phyloP scores from a whole-genome alignment of 2,113 vertebrate genomes.

The Atlantisia rogersi region DNA sequence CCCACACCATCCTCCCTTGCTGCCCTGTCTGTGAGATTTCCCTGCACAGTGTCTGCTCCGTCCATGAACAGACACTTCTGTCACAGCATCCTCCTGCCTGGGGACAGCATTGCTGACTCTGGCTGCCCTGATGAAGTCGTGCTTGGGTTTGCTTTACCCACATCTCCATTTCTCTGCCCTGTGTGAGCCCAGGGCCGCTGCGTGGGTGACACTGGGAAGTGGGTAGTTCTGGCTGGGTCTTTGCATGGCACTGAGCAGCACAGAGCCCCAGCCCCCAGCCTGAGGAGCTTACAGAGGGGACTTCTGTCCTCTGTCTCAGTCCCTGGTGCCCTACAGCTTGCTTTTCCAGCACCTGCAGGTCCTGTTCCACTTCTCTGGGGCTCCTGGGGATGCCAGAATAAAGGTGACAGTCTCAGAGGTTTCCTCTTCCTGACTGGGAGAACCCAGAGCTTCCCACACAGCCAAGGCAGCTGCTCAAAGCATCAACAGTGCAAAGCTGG shows the following conservation, averaged over 20 bases:
- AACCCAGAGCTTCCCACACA: neutral
- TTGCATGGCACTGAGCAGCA: neutral
- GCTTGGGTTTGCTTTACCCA: neutral
- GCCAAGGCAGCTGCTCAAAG: neutral
- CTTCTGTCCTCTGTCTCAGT: neutral
- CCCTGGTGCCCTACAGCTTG: neutral
- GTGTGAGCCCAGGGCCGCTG: neutral
- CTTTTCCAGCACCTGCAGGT: neutral
- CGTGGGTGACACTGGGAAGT: neutral
- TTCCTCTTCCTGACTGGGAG: neutral
- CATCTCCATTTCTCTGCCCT: neutral
- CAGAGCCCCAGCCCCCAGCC: neutral
- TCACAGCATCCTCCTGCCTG: neutral
- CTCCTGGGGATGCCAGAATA: neutral
- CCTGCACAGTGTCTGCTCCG: neutral
- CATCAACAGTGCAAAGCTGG: neutral
- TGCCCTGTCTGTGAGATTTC: neutral
- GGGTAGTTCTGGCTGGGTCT: neutral
- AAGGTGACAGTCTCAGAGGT: neutral
- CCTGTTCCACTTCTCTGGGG: neutral
- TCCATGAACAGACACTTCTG: accelerated
- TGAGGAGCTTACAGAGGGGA: neutral
- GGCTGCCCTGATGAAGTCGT: neutral
- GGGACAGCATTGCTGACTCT: neutral
- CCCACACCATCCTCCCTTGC: neutral